Percentiles rank a stretch among this genome's conserved stretches.
These are phyloP conservation scores for Bombus sibiricus DNA, from an alignment of 1,140 invertebrate genomes.

Conservation along the genomic window DNA sequence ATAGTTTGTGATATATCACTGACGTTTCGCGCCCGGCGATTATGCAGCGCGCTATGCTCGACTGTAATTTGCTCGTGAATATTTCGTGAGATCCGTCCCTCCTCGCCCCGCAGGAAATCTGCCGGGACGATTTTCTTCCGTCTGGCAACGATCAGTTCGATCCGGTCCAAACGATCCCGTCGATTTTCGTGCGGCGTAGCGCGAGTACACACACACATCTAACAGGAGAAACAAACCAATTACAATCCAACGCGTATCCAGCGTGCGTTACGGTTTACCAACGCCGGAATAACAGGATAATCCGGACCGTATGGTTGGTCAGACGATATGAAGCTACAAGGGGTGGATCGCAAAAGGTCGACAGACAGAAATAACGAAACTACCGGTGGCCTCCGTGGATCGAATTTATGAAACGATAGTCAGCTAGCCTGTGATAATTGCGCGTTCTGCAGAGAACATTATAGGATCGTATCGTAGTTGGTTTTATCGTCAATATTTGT, in stretches of 20 bases:
- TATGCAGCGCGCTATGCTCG: conserved; percentile 19
- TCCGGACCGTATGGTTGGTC: background rate
- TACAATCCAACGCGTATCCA: conserved; percentile 16
- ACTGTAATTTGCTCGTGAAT: conserved; percentile 45
- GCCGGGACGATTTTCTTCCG: conserved; percentile 4
- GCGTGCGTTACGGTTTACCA: background rate
- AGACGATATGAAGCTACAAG: background rate
- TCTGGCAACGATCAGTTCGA: background rate
- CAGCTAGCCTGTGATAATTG: conserved; percentile 39
- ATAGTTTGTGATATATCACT: conserved; percentile 62
- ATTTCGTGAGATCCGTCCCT: background rate
- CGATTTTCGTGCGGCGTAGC: background rate
- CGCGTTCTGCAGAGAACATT: conserved; percentile 36
- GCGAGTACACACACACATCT: too few relatives aligned
- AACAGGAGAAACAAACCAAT: background rate
- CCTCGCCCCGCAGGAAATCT: background rate
- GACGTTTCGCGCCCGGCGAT: conserved; percentile 55
- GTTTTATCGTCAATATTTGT: conserved; percentile 66
- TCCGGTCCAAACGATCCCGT: background rate
- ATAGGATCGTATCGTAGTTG: conserved; percentile 42
- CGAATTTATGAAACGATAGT: conserved; percentile 31
- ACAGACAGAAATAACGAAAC: background rate
- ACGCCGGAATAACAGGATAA: conserved; percentile 9
- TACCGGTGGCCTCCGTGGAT: background rate
- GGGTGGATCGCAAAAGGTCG: background rate